A percentile compares a stretch with the other conserved stretches of the same genome.
Conservation (phyloP, 2,888 invertebrate genomes). For the Caenorhabditis afra region DNA sequence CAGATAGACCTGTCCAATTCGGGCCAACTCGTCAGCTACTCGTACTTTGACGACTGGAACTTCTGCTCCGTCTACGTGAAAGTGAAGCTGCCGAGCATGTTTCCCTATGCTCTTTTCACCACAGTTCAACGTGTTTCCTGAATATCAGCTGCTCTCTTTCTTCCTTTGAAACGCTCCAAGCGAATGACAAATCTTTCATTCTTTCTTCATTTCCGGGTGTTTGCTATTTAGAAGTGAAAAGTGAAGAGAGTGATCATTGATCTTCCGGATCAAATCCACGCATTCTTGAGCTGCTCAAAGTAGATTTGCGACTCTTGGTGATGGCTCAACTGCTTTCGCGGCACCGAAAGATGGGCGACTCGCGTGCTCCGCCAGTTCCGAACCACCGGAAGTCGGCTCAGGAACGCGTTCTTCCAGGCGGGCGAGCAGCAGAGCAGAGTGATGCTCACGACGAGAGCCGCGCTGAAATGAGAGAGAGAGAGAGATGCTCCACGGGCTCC, state of each 20-base stretch:
- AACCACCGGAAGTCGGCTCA: slow-evolving; percentile 7
- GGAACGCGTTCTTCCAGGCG: slow-evolving; percentile 24
- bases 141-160: too few relatives aligned
- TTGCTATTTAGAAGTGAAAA: too few relatives aligned
- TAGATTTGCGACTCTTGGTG: slow-evolving; percentile 10
- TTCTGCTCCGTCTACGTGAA: slow-evolving; percentile 24
- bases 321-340: background rate
- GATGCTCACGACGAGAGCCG: slow-evolving; percentile 18
- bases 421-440: slow-evolving; percentile 29
- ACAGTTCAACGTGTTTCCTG: slow-evolving; percentile 3
- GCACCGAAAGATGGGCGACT: background rate
- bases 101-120: slow-evolving; percentile 19
- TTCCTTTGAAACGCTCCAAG: too few relatives aligned
- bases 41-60: slow-evolving; percentile 10
- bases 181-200: too few relatives aligned
- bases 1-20: background rate
- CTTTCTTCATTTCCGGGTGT: too few relatives aligned
- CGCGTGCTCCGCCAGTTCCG: background rate
- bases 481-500: background rate
- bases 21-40: slow-evolving; percentile 6
- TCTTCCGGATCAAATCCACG: slow-evolving; percentile 27
- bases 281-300: slow-evolving; percentile 31
- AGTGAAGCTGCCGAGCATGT: slow-evolving; percentile 1
- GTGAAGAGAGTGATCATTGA: too few relatives aligned
- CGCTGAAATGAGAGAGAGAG: slow-evolving; percentile 21